phyloP scores from a whole-genome alignment of 2,113 vertebrate genomes.

The Rhipidura dahli region DNA sequence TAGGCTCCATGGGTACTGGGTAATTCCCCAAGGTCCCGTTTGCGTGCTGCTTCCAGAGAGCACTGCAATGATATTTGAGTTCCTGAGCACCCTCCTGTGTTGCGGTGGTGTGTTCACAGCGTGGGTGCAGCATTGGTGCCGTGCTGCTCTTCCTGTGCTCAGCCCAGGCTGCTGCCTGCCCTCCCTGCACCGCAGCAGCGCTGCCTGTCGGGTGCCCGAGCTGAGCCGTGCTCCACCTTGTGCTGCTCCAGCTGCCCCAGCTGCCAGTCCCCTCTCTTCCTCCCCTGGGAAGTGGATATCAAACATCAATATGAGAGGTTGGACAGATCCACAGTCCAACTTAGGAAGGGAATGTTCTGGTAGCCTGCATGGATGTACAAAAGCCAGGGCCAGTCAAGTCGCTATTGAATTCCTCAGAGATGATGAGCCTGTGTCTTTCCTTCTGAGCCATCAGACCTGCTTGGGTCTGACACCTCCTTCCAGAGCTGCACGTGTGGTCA shows the following conservation, averaged over 20 bases:
- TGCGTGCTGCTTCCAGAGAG: neutral
- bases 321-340: neutral
- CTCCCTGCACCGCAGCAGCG: fast-evolving
- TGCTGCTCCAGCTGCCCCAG: neutral
- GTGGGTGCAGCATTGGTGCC: fast-evolving
- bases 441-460: neutral
- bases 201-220: neutral
- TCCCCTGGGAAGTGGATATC: neutral
- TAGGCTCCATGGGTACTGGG: neutral
- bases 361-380: neutral
- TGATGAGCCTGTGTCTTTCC: neutral
- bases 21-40: fast-evolving
- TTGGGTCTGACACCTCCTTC: neutral
- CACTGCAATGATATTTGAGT: too few species aligned
- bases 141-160: neutral
- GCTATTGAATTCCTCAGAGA: neutral
- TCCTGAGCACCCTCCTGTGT: neutral
- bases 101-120: neutral
- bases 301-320: neutral
- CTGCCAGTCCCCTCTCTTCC: neutral
- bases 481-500: too few species aligned
- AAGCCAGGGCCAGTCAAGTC: neutral
- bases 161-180: neutral
- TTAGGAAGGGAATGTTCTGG: neutral
- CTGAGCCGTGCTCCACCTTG: fast-evolving